phyloP scores from a whole-genome alignment of 2,888 invertebrate genomes.

The Apodemia mormo region DNA sequence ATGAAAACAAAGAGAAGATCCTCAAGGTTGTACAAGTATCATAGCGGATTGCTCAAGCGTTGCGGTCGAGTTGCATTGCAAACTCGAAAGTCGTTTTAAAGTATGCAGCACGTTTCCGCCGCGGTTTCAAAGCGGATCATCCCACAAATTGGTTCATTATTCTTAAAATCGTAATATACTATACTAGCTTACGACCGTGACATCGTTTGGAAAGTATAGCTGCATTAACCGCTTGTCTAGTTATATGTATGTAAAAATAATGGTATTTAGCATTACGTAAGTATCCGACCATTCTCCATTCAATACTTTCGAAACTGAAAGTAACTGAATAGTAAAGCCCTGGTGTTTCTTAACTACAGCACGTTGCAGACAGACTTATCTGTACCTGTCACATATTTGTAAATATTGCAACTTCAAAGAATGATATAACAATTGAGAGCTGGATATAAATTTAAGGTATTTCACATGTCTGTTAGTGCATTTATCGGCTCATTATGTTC shows the following conservation, averaged over 20 bases:
- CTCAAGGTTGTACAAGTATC: slow-evolving; percentile 61
- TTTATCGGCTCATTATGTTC: too few species aligned
- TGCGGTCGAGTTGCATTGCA: slow-evolving; percentile 54
- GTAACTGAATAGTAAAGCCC: slow-evolving; percentile 2
- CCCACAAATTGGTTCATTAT: slow-evolving; percentile 47
- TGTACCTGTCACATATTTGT: slow-evolving; percentile 19
- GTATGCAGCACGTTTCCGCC: slow-evolving; percentile 59
- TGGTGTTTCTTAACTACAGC: not conserved
- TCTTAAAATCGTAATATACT: not conserved
- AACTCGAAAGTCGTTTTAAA: slow-evolving; percentile 33
- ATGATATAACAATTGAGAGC: not conserved
- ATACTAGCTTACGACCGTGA: not conserved
- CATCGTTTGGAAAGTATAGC: not conserved
- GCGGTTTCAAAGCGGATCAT: slow-evolving; percentile 38
- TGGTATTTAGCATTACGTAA: not conserved
- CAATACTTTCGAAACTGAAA: slow-evolving; percentile 5
- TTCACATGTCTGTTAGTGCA: too few species aligned
- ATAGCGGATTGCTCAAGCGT: slow-evolving; percentile 55
- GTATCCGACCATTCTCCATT: not conserved
- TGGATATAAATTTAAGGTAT: not conserved
- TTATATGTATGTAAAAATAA: not conserved
- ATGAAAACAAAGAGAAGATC: slow-evolving; percentile 43
- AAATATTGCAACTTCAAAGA: not conserved
- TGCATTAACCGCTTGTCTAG: not conserved
- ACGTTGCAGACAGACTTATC: not conserved